A percentile compares a stretch with the other conserved stretches of the same genome.
Evolutionary conservation across 92 coral and sea anemone genomes (phyloP).

Genomic region (Montipora capitata): DNA sequence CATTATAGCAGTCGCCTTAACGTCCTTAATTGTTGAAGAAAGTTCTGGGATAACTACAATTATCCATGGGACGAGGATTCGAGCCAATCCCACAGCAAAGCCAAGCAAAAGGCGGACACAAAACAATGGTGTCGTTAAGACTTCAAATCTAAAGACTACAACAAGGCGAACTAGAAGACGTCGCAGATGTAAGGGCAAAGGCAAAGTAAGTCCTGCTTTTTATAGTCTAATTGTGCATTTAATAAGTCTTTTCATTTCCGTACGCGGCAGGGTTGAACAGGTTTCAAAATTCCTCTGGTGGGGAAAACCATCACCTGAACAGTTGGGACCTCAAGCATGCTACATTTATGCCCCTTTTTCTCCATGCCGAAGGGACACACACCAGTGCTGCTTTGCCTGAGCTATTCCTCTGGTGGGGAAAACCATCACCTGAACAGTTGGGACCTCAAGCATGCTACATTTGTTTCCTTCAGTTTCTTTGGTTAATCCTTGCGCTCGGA

Average conservation of each 20-base stretch:
- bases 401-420: no score
- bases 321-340: no score
- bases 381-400: no score
- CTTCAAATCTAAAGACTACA: not conserved
- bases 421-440: no score
- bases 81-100: not conserved
- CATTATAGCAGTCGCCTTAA: not conserved
- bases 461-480: no score
- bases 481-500: no score
- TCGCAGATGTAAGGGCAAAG: not conserved
- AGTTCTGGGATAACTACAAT: conserved; percentile 16
- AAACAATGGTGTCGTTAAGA: not conserved
- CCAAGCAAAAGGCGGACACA: not conserved
- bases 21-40: conserved; percentile 19
- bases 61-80: not conserved
- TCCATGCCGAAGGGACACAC: no score
- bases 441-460: no score
- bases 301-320: no score
- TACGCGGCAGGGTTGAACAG: not conserved
- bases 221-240: not conserved
- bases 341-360: no score
- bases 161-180: not conserved
- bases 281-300: no score
- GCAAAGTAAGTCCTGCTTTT: not conserved
- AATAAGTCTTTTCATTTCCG: not conserved